phyloP scores from a whole-genome alignment of 92 coral and sea anemone species.

The Umimayanthus kanabou region DNA sequence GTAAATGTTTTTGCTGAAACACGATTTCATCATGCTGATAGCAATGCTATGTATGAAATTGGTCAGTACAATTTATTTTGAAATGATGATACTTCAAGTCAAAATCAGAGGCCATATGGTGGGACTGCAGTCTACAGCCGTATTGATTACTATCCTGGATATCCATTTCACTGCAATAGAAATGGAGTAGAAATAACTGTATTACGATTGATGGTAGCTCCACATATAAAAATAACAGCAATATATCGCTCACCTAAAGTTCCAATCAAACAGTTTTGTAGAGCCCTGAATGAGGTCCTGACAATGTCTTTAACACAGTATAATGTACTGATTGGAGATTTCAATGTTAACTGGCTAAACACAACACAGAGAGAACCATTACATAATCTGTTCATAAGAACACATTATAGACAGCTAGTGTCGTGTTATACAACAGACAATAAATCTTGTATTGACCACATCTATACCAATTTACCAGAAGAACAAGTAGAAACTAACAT shows the following conservation, averaged over 20 bases:
- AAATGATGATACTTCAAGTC: slow-evolving; percentile 52
- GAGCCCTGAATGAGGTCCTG: neutral
- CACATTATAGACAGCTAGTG: neutral
- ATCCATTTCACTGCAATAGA: slow-evolving; percentile 39
- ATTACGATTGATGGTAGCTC: neutral
- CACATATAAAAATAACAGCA: slow-evolving; percentile 17
- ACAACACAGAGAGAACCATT: neutral
- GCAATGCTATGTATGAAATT: slow-evolving; percentile 49
- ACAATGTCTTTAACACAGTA: neutral
- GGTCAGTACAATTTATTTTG: slow-evolving; percentile 57
- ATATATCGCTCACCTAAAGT: slow-evolving; percentile 21
- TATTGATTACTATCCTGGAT: slow-evolving; percentile 64
- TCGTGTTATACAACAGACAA: neutral
- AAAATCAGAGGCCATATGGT: slow-evolving; percentile 58
- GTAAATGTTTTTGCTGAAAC: slow-evolving; percentile 21
- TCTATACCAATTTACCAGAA: slow-evolving; percentile 5
- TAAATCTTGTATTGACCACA: slow-evolving; percentile 8
- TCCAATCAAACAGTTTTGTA: neutral
- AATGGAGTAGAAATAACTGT: slow-evolving; percentile 34
- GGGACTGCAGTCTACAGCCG: slow-evolving; percentile 75
- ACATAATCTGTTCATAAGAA: slow-evolving; percentile 6
- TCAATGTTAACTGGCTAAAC: slow-evolving; percentile 1
- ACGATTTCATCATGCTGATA: slow-evolving; percentile 50
- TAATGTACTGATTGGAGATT: neutral
- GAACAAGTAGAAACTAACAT: slow-evolving; percentile 10